Evolutionary conservation across 2,888 invertebrate genomes (phyloP).

Genomic region (Ennomos quercinarius): DNA sequence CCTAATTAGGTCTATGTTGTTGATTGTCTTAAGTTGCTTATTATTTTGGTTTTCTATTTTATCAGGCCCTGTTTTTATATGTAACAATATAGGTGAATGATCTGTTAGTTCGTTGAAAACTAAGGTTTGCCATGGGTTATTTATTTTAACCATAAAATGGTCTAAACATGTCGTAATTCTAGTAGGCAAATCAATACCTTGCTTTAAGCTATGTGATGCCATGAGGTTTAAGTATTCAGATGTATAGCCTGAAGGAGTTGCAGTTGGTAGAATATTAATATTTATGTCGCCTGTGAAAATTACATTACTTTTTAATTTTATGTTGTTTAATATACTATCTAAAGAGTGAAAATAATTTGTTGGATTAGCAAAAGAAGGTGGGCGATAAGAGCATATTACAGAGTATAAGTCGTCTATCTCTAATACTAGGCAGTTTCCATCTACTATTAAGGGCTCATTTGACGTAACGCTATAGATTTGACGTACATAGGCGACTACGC

Average conservation of each 20-base stretch:
- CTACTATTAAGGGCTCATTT: neutral
- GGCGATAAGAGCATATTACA: neutral
- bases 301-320: neutral
- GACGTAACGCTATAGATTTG: neutral
- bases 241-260: neutral
- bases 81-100: neutral
- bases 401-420: neutral
- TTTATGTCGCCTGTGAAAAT: neutral
- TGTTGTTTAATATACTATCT: neutral
- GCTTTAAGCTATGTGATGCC: neutral
- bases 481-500: constrained; percentile 1
- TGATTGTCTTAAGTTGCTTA: no score
- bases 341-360: neutral
- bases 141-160: constrained; percentile 1
- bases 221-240: neutral
- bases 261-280: neutral
- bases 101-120: constrained; percentile 3
- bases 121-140: neutral
- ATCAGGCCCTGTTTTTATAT: neutral
- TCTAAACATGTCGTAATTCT: neutral
- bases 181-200: neutral
- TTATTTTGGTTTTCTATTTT: neutral
- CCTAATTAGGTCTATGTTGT: neutral
- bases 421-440: constrained; percentile 1
- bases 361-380: neutral